Base-by-base conservation (phyloP, 2,888 invertebrate genomes). In the Charanyca ferruginea region DNA sequence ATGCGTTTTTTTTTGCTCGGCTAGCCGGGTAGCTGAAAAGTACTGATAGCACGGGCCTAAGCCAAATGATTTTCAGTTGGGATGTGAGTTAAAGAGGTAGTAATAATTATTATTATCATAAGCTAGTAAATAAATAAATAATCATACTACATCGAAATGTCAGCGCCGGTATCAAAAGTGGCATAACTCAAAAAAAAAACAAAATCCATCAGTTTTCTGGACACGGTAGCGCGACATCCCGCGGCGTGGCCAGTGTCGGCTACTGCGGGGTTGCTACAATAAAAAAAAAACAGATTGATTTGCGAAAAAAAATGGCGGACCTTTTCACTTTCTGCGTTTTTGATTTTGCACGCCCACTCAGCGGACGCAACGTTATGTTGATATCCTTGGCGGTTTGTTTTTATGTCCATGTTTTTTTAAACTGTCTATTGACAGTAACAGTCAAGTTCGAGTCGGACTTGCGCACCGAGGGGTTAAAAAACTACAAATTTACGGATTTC, bases 301-400 rank as follows among this genome's bases (percentile, higher is more conserved):
- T 85, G 85, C 77, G 53, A 85, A 90, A 92, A 91, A 93, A 93
- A 90, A 87, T 87, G 78, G 87, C 89, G 77, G 66, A 55, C 77
- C 81, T 85, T 87, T 87, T 91, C 89, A 89, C 91, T 93, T 93
- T 93, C 91, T 41, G 74, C 57, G 74, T 41, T 83, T 83, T 85
- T 69, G 83, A 94, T 93, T 92, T 90, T 85, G 88, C 92, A 93
- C 93, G 93, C 93, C 93, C 86, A 92, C 93, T 93, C 90, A 87
- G 81, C 68, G 65, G 73, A 73, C 74, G 58, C 48, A 35, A 22
- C 51, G 48, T 68, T 61, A 59, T 55, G 23, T 52, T 74, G 55
- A 75, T 75, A 65, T 60, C 42, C 52, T 57, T 54, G 62, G 49
- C 16, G 22, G 18, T 7, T 61, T 53, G 38, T 57, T 71, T 67